Base-by-base conservation (phyloP, 2,797 vertebrate genomes). In the Aldrovandia affinis region DNA sequence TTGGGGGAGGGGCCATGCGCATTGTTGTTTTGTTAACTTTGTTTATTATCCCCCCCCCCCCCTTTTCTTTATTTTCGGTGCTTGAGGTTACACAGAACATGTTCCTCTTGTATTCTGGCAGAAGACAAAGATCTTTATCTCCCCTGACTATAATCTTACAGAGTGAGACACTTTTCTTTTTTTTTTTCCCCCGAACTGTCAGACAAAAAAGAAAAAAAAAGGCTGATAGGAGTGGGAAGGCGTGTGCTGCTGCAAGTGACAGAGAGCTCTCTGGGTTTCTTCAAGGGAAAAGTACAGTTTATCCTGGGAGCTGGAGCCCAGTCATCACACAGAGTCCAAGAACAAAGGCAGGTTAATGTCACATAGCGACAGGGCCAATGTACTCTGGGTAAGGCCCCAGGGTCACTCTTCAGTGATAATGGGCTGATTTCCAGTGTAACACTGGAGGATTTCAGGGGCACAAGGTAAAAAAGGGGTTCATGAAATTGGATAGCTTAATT, bases 41-140 rank as follows among this genome's bases (percentile, higher is more conserved):
- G 25, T 78, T 93, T 91, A 94, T 94, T 92, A 92, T n/a, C n/a
- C n/a, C n/a, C n/a, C n/a, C n/a, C n/a, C n/a, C n/a, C n/a, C 88
- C 75, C 84, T 81, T 68, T 89, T 90, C 86, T 89, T 90, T 86
- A 90, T 93, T 91, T 87, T 47, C 28, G 33, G 10, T 61, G 61
- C 55, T 80, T 70, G 77, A 92, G 90, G 92, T 93, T 91, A 90
- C 80, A 86, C 78, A 87, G 75, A 84, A 68, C 81, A 77, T 78
- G 50, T 84, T 81, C 75, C 79, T 30, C 81, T 84, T 84, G 70
- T 54, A 10, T 87, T 88, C 90, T 89, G 65, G 90, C 90, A 91
- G 84, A 91, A 94, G 92, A 93, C 89, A 93, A 91, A 94, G 91
- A 94, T 94, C 89, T 91, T 94, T 94, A 94, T 95, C 91, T 87